Conservation (phyloP, 2,888 invertebrate genomes). For the Pomacea canaliculata region DNA sequence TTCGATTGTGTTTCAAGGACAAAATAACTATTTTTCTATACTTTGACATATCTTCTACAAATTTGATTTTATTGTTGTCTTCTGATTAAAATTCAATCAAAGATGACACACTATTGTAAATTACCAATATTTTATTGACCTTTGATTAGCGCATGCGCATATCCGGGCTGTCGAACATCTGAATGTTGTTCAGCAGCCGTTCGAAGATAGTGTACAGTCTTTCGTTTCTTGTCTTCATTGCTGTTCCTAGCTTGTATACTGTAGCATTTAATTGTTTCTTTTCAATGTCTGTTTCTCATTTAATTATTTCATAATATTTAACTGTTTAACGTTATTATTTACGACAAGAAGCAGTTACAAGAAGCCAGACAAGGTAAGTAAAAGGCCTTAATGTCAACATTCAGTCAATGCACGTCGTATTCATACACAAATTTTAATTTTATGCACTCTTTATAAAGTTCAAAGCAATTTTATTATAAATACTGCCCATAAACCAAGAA, state of each 20-base stretch:
- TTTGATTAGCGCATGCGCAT: constrained; percentile 44
- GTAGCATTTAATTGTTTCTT: constrained; percentile 33
- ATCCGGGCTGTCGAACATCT: constrained; percentile 38
- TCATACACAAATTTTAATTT: too few species aligned
- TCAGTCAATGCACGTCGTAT: not conserved
- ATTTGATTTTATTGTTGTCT: too few species aligned
- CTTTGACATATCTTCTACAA: too few species aligned
- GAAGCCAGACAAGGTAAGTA: constrained; percentile 26
- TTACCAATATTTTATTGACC: constrained; percentile 22
- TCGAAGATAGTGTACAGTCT: constrained; percentile 31
- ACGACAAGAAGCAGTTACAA: constrained; percentile 29
- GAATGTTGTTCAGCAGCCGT: constrained; percentile 36
- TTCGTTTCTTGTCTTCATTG: constrained; percentile 34
- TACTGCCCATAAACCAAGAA: too few species aligned
- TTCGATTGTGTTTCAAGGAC: too few species aligned
- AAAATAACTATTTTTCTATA: too few species aligned
- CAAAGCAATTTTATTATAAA: too few species aligned
- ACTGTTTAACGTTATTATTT: constrained; percentile 30
- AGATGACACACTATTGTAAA: too few species aligned
- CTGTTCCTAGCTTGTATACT: constrained; percentile 16
- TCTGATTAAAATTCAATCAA: too few species aligned
- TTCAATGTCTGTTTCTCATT: constrained; percentile 22
- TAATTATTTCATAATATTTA: constrained; percentile 26
- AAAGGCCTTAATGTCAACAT: constrained; percentile 8
- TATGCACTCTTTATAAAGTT: too few species aligned